Base-by-base conservation (phyloP, 2,113 vertebrate genomes). In the Eolophus roseicapilla region DNA sequence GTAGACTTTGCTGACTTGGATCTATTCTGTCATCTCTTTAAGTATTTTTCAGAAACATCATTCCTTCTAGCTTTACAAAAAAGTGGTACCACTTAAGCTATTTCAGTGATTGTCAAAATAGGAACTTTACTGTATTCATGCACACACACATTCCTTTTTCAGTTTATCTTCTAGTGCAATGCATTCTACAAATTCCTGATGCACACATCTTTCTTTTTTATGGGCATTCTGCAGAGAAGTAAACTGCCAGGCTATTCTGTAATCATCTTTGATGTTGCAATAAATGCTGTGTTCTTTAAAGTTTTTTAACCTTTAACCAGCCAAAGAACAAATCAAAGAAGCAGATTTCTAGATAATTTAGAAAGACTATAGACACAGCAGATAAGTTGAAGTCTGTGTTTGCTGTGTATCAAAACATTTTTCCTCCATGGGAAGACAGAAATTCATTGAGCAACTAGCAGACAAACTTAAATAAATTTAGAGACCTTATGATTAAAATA, bases 261-360 rank as follows among this genome's bases (percentile, higher is more conserved):
- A 95, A 92, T 96, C 84, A 92, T 95, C 94, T 93, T 96, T 96
- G 94, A 96, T 97, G 96, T 94, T 85, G 96, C 91, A 93, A 93
- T 94, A 91, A 90, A 84, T 91, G 65, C 86, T 93, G 53, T 89
- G 74, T 88, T 95, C 92, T 94, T 88, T 89, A 92, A 96, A 92
- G 77, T 52, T 94, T 96, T 94, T 94, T 96, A 96, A 93, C 93
- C 88, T 95, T 96, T 95, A 96, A 87, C 88, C 78, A 97, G 77
- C 86, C 75, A 65, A 93, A 95, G 86, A 90, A 92, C 86, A 96
- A 95, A 95, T 85, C 87, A 95, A 93, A 94, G 94, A 70, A 87
- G 49, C 25, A 67, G 82, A 85, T 94, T 94, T 83, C 90, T 78
- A 95, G 87, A 92, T 95, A 95, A 75, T 88, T 96, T 90, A 0